Percentiles rank a stretch among this genome's conserved stretches.
Evolutionary conservation across 2,113 vertebrate species (phyloP).

Genomic region (Dicentrarchus labrax): DNA sequence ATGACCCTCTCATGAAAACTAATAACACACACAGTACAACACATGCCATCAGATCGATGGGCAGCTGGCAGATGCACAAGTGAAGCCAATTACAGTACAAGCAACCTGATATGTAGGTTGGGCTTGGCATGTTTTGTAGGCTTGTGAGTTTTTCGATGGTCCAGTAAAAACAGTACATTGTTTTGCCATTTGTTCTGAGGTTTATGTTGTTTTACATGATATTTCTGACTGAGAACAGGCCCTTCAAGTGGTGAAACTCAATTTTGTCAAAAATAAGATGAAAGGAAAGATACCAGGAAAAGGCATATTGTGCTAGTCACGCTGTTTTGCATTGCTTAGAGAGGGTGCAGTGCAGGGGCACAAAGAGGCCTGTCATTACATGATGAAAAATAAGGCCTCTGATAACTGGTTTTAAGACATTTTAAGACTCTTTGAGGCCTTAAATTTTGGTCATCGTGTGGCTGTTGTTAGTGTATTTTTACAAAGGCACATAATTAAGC

Average conservation of each 20-base stretch:
- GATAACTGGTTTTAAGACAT: constrained; percentile 47
- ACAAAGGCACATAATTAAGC: constrained; percentile 53
- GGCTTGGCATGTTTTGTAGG: not conserved
- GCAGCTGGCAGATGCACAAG: constrained; percentile 3
- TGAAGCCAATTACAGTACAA: not conserved
- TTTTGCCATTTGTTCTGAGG: not conserved
- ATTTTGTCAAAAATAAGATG: constrained; percentile 19
- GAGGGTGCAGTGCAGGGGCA: constrained; percentile 5
- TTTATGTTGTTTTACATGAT: not conserved
- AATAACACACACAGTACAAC: not conserved
- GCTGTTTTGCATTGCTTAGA: constrained; percentile 8
- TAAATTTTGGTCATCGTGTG: constrained; percentile 34
- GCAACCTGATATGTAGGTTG: not conserved
- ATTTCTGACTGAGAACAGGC: not conserved
- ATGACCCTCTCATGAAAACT: not conserved
- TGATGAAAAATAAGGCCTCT: constrained; percentile 35
- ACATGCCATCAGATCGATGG: not conserved
- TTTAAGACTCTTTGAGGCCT: constrained; percentile 39
- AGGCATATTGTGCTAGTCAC: not conserved
- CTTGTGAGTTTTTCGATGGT: not conserved
- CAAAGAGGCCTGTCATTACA: constrained; percentile 55
- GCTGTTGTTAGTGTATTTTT: constrained; percentile 30
- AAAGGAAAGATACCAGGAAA: constrained; percentile 2
- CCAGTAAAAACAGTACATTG: not conserved
- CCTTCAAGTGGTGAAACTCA: not conserved